Conservation (phyloP, 2,113 vertebrate species). For the Scomber colias region DNA sequence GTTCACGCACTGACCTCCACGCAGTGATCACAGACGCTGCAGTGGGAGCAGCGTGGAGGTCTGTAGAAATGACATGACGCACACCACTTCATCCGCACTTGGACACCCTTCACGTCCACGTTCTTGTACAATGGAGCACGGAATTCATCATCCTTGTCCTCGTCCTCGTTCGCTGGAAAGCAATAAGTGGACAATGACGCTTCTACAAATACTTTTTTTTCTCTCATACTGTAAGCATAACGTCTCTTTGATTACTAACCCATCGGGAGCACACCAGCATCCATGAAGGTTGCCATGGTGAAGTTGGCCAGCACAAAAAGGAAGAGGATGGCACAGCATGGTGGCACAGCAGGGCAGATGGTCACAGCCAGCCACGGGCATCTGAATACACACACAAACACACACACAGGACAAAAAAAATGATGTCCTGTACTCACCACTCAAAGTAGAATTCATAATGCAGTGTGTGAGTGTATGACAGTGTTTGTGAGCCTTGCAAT, state of each 20-base stretch:
- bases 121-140: slow-evolving; percentile 97
- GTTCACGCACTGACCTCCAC: slow-evolving; percentile 89
- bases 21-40: slow-evolving; percentile 98
- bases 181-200: slow-evolving; percentile 7
- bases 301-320: slow-evolving; percentile 98
- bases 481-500: background rate
- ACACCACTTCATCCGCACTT: slow-evolving; percentile 99
- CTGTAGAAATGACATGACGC: slow-evolving; percentile 97
- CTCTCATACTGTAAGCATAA: background rate
- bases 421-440: background rate
- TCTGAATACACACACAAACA: slow-evolving; percentile 80
- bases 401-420: background rate
- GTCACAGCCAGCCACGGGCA: slow-evolving; percentile 95
- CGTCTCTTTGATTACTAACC: slow-evolving; percentile 82
- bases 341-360: slow-evolving; percentile 91
- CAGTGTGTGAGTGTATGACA: background rate
- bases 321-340: slow-evolving; percentile 95
- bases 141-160: slow-evolving; percentile 90
- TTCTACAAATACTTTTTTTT: background rate
- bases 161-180: slow-evolving; percentile 91
- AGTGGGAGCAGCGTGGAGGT: slow-evolving; percentile 95
- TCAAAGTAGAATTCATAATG: slow-evolving; percentile 4
- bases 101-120: slow-evolving; percentile 94
- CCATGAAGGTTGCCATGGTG: slow-evolving; percentile 99
- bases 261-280: slow-evolving; percentile 95